Conservation (phyloP, 2,888 invertebrate species). For the Sesia apiformis region DNA sequence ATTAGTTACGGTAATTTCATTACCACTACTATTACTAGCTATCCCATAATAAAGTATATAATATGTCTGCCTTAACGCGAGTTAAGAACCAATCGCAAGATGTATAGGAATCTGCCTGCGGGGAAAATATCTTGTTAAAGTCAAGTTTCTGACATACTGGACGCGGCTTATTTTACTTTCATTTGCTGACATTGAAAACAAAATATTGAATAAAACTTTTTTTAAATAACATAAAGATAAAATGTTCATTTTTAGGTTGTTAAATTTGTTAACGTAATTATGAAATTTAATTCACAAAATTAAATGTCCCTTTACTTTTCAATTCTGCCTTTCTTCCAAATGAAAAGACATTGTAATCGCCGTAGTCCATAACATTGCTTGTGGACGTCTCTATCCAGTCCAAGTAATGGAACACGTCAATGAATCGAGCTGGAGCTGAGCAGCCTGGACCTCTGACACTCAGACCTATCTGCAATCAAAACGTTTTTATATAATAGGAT, state of each 20-base stretch:
- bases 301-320: too few relatives aligned
- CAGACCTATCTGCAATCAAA: constrained; percentile 34
- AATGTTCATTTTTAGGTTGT: too few relatives aligned
- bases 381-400: constrained; percentile 25
- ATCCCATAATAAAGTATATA: background rate
- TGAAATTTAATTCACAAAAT: too few relatives aligned
- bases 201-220: too few relatives aligned
- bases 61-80: background rate
- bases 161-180: background rate
- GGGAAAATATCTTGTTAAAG: background rate
- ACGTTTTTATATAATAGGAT: background rate
- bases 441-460: constrained; percentile 44
- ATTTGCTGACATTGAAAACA: background rate
- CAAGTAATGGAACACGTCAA: constrained; percentile 25
- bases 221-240: too few relatives aligned
- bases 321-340: background rate
- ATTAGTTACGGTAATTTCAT: too few relatives aligned
- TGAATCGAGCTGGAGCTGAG: constrained; percentile 31
- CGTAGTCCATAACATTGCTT: background rate
- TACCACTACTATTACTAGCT: too few relatives aligned
- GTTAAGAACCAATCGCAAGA: background rate
- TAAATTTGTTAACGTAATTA: too few relatives aligned
- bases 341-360: background rate
- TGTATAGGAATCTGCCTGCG: background rate
- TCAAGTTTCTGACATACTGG: background rate